phyloP scores from a whole-genome alignment of 2,113 vertebrate genomes.

The Atherinomorus stipes region DNA sequence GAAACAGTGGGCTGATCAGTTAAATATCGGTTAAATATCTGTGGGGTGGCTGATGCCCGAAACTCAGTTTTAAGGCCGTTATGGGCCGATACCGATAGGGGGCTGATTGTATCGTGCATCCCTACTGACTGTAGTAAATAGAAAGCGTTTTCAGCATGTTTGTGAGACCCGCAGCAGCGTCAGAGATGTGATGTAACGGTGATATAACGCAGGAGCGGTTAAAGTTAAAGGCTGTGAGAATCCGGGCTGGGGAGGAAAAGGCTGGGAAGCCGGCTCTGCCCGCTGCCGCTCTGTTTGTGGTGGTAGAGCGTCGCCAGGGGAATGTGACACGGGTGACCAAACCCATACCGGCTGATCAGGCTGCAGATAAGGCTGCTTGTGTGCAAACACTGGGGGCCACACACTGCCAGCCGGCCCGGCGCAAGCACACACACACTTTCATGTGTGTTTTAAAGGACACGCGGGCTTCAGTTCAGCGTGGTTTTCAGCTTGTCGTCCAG shows the following conservation, averaged over 20 bases:
- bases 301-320: constrained; percentile 52
- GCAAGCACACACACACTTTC: constrained; percentile 17
- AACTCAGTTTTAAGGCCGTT: no score
- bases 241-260: not conserved
- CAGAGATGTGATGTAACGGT: not conserved
- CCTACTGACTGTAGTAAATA: no score
- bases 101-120: no score
- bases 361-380: constrained; percentile 72
- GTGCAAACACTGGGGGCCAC: constrained; percentile 72
- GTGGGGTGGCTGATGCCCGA: no score
- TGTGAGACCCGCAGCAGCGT: not conserved
- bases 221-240: not conserved
- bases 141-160: not conserved
- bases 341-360: constrained; percentile 67
- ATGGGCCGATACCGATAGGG: no score
- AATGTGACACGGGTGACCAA: constrained; percentile 74
- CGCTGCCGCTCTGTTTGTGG: constrained; percentile 31
- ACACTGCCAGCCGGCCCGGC: constrained; percentile 37
- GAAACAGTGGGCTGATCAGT: no score
- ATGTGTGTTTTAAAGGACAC: not conserved
- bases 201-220: not conserved
- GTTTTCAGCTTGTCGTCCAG: not conserved
- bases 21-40: no score
- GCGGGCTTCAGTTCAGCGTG: not conserved
- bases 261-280: constrained; percentile 12